A percentile compares a stretch with the other conserved stretches of the same genome.
phyloP scores from a whole-genome alignment of 2,113 vertebrate species.

The Diadophis punctatus region DNA sequence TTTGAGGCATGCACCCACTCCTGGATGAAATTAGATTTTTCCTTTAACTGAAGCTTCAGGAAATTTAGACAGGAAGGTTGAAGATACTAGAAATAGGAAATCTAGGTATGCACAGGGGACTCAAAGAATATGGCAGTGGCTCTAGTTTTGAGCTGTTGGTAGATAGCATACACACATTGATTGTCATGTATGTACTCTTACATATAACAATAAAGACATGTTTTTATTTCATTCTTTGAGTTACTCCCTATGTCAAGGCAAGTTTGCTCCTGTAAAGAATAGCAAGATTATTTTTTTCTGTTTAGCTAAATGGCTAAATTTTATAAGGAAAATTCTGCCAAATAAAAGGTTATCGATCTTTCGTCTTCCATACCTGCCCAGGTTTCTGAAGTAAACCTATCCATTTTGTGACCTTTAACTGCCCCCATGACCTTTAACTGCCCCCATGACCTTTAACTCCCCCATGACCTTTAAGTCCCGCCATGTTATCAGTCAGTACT shows the following conservation, averaged over 20 bases:
- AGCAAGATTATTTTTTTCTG: background rate
- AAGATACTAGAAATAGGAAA: background rate
- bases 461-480: background rate
- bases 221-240: background rate
- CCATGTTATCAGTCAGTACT: background rate
- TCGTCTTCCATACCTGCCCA: background rate
- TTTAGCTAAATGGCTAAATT: background rate
- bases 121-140: background rate
- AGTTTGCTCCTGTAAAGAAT: background rate
- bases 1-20: background rate
- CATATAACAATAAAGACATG: background rate
- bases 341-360: background rate
- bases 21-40: background rate
- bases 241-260: background rate
- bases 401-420: background rate
- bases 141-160: background rate
- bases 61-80: background rate
- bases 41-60: background rate
- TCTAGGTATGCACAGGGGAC: background rate
- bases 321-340: background rate
- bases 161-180: background rate
- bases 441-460: too few relatives aligned
- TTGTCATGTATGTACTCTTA: background rate
- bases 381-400: background rate
- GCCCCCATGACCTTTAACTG: background rate